Evolutionary conservation across 2,888 invertebrate species (phyloP).

Genomic region (Catocala sponsa): DNA sequence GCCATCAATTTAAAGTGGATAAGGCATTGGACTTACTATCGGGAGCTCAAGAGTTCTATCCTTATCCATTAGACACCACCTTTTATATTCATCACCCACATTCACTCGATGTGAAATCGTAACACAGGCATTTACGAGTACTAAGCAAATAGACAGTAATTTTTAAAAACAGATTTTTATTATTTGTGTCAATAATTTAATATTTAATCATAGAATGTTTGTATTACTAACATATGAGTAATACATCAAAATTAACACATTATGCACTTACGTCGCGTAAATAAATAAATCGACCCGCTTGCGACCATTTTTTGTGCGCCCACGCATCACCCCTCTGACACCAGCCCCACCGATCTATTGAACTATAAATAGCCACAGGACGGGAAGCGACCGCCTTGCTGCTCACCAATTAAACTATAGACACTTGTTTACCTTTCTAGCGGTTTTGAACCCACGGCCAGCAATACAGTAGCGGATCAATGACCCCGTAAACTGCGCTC

Average conservation of each 20-base stretch:
- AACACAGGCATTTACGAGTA: too few species aligned
- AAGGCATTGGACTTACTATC: too few species aligned
- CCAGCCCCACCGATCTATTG: slow-evolving; percentile 48
- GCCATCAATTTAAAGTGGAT: too few species aligned
- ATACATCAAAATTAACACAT: neutral
- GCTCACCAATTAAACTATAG: slow-evolving; percentile 62
- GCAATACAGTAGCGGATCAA: slow-evolving; percentile 41
- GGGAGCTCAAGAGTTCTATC: too few species aligned
- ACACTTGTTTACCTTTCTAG: slow-evolving; percentile 70
- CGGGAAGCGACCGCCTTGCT: slow-evolving; percentile 72
- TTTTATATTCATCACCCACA: too few species aligned
- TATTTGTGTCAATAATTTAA: too few species aligned
- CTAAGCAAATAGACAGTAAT: too few species aligned
- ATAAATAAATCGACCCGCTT: slow-evolving; percentile 16
- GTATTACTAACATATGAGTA: too few species aligned
- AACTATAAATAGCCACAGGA: slow-evolving; percentile 69
- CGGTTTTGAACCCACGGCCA: slow-evolving; percentile 63
- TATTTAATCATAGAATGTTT: too few species aligned
- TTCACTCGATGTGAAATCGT: too few species aligned
- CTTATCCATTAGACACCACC: too few species aligned
- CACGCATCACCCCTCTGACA: slow-evolving; percentile 48
- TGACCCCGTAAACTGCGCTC: slow-evolving; percentile 43
- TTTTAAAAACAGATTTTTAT: too few species aligned
- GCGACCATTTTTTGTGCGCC: slow-evolving; percentile 38
- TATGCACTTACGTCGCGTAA: slow-evolving; percentile 7